Evolutionary conservation across 2,888 invertebrate species (phyloP).

Genomic region (Caenorhabditis drosophilae): DNA sequence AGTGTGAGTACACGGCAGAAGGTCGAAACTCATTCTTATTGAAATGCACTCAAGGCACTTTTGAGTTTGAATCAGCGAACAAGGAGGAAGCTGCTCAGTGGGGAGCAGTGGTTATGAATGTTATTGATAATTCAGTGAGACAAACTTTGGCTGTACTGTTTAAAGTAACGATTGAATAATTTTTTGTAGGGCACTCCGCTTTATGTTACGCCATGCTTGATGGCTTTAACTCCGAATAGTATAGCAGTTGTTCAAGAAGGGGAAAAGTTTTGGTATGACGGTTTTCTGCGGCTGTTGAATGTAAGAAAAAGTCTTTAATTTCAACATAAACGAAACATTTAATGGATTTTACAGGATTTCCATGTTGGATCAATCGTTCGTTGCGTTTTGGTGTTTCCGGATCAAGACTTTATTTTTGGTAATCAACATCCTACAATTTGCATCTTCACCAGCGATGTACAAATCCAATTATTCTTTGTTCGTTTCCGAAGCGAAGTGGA

Average conservation of each 20-base stretch:
- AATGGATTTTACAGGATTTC: slow-evolving; percentile 7
- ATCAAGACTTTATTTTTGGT: slow-evolving; percentile 3
- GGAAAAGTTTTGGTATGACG: slow-evolving; percentile 57
- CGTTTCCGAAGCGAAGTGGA: slow-evolving; percentile 15
- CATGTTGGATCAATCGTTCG: not conserved
- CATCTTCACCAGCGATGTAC: slow-evolving; percentile 1
- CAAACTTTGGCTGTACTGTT: not conserved
- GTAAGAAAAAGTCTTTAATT: slow-evolving; percentile 20
- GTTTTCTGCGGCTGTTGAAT: slow-evolving; percentile 57
- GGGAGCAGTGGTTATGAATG: not conserved
- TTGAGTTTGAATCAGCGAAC: slow-evolving; percentile 19
- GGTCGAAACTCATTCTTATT: slow-evolving; percentile 15
- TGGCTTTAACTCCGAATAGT: not conserved
- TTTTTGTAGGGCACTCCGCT: not conserved
- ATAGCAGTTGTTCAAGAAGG: slow-evolving; percentile 57
- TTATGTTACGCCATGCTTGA: slow-evolving; percentile 11
- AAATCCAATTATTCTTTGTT: slow-evolving; percentile 22
- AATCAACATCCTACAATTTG: slow-evolving; percentile 10
- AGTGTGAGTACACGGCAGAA: not conserved
- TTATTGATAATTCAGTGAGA: slow-evolving; percentile 10
- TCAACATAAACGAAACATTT: no score
- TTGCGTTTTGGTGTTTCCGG: slow-evolving; percentile 5
- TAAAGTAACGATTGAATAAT: not conserved
- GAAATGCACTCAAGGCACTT: slow-evolving; percentile 6
- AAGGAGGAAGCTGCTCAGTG: slow-evolving; percentile 15